phyloP scores from a whole-genome alignment of 2,797 vertebrate species.

The Anas bernieri region DNA sequence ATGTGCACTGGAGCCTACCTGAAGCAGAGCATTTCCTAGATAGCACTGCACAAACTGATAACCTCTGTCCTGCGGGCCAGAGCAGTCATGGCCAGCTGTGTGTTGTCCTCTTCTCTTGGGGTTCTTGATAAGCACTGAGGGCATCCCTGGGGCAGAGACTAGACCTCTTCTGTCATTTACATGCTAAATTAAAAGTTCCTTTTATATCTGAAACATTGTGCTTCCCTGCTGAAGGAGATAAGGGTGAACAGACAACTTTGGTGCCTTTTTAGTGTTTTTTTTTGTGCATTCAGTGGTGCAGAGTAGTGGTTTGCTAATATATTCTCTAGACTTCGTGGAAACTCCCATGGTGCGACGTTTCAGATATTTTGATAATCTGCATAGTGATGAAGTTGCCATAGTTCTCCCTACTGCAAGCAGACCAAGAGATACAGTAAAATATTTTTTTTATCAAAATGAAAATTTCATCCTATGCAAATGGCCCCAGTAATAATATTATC shows the following conservation, averaged over 20 bases:
- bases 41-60: fast-evolving
- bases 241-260: fast-evolving
- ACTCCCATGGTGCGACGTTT: background rate
- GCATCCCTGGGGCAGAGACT: background rate
- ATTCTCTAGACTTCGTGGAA: background rate
- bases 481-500: conserved; percentile 43
- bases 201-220: background rate
- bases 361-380: background rate
- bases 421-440: background rate
- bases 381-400: background rate
- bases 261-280: background rate
- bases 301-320: background rate
- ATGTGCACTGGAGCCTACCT: background rate
- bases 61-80: background rate
- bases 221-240: background rate
- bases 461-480: conserved; percentile 62
- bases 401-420: background rate
- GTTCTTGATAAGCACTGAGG: fast-evolving
- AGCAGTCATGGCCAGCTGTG: background rate
- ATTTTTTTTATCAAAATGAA: conserved; percentile 38
- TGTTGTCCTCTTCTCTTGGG: background rate
- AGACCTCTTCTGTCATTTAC: background rate
- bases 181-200: background rate
- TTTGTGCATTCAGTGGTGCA: background rate
- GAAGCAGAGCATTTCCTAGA: background rate